Conservation (phyloP, 2,113 vertebrate genomes). For the Murina feae region DNA sequence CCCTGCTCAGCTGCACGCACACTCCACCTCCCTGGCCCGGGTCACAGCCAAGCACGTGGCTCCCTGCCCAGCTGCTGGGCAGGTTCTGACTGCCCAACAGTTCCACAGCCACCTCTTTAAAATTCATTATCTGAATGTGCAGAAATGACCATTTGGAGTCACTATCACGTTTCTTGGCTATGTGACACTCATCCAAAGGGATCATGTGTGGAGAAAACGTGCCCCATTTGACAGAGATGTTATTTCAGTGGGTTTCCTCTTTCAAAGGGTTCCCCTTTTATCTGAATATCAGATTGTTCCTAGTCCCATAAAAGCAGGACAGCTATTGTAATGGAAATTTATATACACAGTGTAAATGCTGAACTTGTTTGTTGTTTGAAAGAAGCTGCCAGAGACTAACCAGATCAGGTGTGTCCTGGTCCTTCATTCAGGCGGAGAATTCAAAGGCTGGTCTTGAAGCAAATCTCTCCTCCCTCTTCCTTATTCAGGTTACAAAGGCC, state of each 20-base stretch:
- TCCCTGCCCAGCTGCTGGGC: not conserved
- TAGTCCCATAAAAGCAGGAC: conserved; percentile 55
- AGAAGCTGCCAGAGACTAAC: conserved; percentile 57
- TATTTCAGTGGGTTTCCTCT: conserved; percentile 61
- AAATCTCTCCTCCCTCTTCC: conserved; percentile 56
- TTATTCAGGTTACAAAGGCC: conserved; percentile 70
- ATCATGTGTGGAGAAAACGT: not conserved
- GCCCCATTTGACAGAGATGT: conserved; percentile 38
- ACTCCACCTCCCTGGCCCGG: not conserved
- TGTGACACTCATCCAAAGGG: not conserved
- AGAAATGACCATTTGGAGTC: conserved; percentile 58
- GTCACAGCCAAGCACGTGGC: not conserved
- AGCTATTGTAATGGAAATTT: conserved; percentile 61
- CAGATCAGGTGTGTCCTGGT: conserved; percentile 64
- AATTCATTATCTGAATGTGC: conserved; percentile 46
- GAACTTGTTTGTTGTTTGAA: conserved; percentile 68
- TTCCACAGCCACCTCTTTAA: conserved; percentile 11
- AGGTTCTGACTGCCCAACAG: not conserved
- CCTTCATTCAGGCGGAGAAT: conserved; percentile 48
- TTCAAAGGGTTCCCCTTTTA: conserved; percentile 56
- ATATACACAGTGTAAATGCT: conserved; percentile 62
- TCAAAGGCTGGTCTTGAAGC: conserved; percentile 66
- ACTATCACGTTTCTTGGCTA: conserved; percentile 39
- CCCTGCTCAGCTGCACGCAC: too few species aligned
- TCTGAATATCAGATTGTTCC: conserved; percentile 34